Conservation (phyloP, 2,797 vertebrate genomes). For the Enteromius mattozi region DNA sequence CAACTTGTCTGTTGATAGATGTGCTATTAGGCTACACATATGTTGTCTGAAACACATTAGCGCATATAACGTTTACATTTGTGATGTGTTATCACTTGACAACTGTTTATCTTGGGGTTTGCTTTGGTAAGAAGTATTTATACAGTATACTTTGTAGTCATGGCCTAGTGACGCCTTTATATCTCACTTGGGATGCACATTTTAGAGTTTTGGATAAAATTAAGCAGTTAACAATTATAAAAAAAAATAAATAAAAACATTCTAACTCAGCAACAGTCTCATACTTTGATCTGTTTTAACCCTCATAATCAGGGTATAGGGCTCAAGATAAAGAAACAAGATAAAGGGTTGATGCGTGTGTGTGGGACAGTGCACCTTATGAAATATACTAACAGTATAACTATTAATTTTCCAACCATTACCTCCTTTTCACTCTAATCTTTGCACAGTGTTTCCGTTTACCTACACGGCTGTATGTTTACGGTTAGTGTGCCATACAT, state of each 20-base stretch:
- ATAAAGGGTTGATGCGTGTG: too few species aligned
- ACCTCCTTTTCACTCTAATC: too few species aligned
- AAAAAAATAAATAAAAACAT: neutral
- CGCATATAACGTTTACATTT: slow-evolving; percentile 12
- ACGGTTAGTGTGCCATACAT: too few species aligned
- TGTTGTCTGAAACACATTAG: slow-evolving; percentile 13
- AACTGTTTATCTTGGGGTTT: neutral
- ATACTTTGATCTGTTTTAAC: too few species aligned
- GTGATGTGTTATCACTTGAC: neutral
- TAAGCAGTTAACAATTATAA: neutral
- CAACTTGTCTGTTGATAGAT: slow-evolving; percentile 25
- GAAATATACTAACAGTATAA: too few species aligned
- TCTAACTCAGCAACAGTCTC: neutral
- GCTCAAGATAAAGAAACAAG: too few species aligned
- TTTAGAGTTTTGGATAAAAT: neutral
- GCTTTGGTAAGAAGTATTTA: neutral
- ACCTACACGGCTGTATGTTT: too few species aligned
- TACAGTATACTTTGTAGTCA: neutral
- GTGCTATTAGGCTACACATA: slow-evolving; percentile 16
- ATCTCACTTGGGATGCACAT: neutral
- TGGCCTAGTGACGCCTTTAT: neutral
- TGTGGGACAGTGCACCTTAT: too few species aligned
- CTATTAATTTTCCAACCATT: too few species aligned
- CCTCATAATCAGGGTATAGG: too few species aligned
- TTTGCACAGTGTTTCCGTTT: too few species aligned